Percentiles rank a stretch among this genome's conserved stretches.
These are phyloP conservation scores for Xenopus petersii DNA, from an alignment of 2,797 vertebrate species.

Conservation along the genomic window DNA sequence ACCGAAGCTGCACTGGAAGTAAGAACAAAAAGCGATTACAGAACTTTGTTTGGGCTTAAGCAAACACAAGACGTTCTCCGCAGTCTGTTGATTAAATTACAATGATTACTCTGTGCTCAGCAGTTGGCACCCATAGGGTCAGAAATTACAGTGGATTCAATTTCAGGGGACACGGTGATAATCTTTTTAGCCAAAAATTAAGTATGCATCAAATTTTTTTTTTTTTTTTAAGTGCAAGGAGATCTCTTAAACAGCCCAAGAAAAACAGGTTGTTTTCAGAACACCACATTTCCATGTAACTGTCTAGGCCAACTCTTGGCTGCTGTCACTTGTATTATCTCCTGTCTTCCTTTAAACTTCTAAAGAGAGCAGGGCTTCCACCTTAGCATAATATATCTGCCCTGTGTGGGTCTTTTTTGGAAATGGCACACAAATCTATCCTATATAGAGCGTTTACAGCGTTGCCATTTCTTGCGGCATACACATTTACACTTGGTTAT, in stretches of 20 bases:
- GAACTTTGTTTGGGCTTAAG: conserved; percentile 46
- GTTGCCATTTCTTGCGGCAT: no score
- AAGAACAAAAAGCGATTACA: conserved; percentile 37
- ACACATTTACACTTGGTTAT: no score
- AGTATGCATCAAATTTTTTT: conserved; percentile 39
- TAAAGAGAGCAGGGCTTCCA: no score
- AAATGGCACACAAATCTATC: no score
- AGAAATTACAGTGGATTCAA: conserved; percentile 47
- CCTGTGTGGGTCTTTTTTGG: no score
- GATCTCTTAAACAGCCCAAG: conserved; percentile 4
- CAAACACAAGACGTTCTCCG: conserved; percentile 49
- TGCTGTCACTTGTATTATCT: neutral
- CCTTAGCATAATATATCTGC: no score
- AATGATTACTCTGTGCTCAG: conserved; percentile 49
- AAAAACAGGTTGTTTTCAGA: conserved; percentile 40
- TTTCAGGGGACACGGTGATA: conserved; percentile 47
- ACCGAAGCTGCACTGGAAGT: conserved; percentile 36
- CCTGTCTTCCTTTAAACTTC: no score
- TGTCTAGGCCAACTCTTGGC: neutral
- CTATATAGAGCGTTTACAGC: no score
- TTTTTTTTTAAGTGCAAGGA: conserved; percentile 30
- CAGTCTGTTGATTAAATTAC: conserved; percentile 47
- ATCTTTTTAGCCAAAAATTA: conserved; percentile 48
- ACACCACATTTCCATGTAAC: conserved; percentile 9
- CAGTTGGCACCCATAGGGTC: conserved; percentile 35